Evolutionary conservation across 2,888 invertebrate species (phyloP), one percentile per base, ranked within the genome.

Genomic region (Zelleria hepariella): DNA sequence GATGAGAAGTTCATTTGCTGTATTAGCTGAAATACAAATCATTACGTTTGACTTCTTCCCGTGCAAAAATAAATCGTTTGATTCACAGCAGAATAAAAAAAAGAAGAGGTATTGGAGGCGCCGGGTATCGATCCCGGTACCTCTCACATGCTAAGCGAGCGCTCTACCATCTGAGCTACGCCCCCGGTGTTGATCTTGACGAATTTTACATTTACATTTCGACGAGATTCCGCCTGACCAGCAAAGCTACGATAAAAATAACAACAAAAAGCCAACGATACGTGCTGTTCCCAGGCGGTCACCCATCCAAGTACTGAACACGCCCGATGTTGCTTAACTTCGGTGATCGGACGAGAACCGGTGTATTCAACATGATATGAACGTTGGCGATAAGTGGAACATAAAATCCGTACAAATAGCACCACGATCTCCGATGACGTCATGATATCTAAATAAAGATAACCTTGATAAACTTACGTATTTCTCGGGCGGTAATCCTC

Each of bases 1-100:
- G 96, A 96, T 20, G 97, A 97, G 81, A 98, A 97, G 85, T 97
- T 97, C 78, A 97, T 93, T 77, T 94, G 93, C 65, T 96, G 89
- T 58, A 95, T 78, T 66, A 95, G 90, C 94, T 95, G 77, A 15
- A n/a, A n/a, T n/a, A n/a, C n/a, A n/a, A n/a, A n/a, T n/a, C n/a
- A n/a, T n/a, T n/a, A n/a, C n/a, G n/a, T n/a, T n/a, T n/a, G n/a
- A n/a, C n/a, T n/a, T n/a, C n/a, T n/a, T n/a, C n/a, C n/a, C 10
- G n/a, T 5, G 42, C 10, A 15, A 42, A 42, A 42, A 42, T 42
- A 42, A 6, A 15, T 42, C 15, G 42, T n/a, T 5, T 15, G 2
- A 42, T 42, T 6, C n/a, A 15, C 42, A 42, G 2, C 15, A 2
- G 42, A 61, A n/a, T n/a, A n/a, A 60, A 61, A 59, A 59, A 58